Conservation (phyloP, 2,888 invertebrate genomes). For the Agonum fuliginosum region DNA sequence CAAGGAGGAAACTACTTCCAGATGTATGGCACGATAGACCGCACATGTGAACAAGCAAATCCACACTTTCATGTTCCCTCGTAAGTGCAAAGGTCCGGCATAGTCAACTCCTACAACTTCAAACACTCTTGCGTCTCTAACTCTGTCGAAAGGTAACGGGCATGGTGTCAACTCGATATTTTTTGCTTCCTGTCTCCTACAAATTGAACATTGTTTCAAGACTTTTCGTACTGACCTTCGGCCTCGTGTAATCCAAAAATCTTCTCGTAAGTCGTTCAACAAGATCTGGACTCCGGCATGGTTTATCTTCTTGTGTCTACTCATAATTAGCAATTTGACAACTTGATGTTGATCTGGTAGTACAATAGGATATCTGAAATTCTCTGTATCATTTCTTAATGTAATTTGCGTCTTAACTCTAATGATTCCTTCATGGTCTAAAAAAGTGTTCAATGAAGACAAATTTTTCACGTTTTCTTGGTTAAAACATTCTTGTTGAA, state of each 20-base stretch:
- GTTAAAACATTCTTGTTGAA: slow-evolving; percentile 54
- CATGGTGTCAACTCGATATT: slow-evolving; percentile 3
- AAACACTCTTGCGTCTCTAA: slow-evolving; percentile 63
- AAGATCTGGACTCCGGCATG: slow-evolving; percentile 61
- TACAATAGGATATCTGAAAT: slow-evolving; percentile 65
- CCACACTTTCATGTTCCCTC: slow-evolving; percentile 64
- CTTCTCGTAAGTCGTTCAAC: slow-evolving; percentile 38
- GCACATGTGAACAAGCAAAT: slow-evolving; percentile 69
- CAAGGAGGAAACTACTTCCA: slow-evolving; percentile 66
- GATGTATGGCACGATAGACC: slow-evolving; percentile 67
- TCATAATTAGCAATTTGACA: slow-evolving; percentile 61
- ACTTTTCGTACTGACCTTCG: slow-evolving; percentile 60
- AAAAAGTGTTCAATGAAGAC: slow-evolving; percentile 51
- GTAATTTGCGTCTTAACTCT: slow-evolving; percentile 61
- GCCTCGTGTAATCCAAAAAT: slow-evolving; percentile 61
- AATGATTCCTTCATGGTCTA: slow-evolving; percentile 61
- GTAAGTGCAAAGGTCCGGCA: slow-evolving; percentile 67
- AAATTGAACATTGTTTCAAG: slow-evolving; percentile 61
- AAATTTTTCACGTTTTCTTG: slow-evolving; percentile 52
- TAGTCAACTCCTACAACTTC: slow-evolving; percentile 67
- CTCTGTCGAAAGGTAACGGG: neutral
- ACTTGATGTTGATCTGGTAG: slow-evolving; percentile 63
- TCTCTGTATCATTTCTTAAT: slow-evolving; percentile 60
- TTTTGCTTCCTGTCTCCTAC: slow-evolving; percentile 48
- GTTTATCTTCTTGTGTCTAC: slow-evolving; percentile 33